A percentile compares a stretch with the other conserved stretches of the same genome.
Conservation (phyloP, 2,888 invertebrate species). For the Callyntrura sp. region DNA sequence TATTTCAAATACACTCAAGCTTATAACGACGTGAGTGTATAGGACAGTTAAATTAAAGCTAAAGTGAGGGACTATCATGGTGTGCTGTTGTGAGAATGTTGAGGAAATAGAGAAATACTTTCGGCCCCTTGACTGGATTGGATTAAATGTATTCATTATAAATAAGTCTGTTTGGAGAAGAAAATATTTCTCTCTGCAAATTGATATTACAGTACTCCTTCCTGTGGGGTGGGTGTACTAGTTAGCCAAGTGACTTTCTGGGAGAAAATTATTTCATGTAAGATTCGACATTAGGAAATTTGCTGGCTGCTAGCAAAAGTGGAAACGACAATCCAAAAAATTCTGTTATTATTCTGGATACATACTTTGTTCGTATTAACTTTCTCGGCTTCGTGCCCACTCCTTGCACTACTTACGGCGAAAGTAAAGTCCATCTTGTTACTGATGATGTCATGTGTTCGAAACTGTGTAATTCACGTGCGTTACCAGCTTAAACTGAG, state of each 20-base stretch:
- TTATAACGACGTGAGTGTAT: too few relatives aligned
- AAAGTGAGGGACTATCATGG: too few relatives aligned
- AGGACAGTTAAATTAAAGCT: too few relatives aligned
- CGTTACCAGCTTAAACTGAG: conserved; percentile 43
- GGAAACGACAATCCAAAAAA: not conserved
- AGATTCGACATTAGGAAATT: conserved; percentile 59
- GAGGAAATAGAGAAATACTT: not conserved
- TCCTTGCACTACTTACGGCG: not conserved
- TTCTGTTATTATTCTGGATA: not conserved
- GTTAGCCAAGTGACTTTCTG: conserved; percentile 58
- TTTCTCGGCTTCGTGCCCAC: not conserved
- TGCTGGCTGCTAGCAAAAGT: conserved; percentile 18
- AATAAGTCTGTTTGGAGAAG: conserved; percentile 48
- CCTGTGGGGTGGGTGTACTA: too few relatives aligned
- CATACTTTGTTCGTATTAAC: not conserved
- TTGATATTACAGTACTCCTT: conserved; percentile 61
- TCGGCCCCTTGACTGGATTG: not conserved
- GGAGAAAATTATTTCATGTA: conserved; percentile 36
- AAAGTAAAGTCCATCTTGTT: conserved; percentile 34
- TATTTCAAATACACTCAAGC: not conserved
- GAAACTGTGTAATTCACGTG: conserved; percentile 36
- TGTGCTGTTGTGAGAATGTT: too few relatives aligned
- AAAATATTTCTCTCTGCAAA: conserved; percentile 26
- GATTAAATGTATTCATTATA: conserved; percentile 45
- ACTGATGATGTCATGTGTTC: conserved; percentile 29